Base-by-base conservation (phyloP, 2,888 invertebrate species). In the Epistrophella euchroma region DNA sequence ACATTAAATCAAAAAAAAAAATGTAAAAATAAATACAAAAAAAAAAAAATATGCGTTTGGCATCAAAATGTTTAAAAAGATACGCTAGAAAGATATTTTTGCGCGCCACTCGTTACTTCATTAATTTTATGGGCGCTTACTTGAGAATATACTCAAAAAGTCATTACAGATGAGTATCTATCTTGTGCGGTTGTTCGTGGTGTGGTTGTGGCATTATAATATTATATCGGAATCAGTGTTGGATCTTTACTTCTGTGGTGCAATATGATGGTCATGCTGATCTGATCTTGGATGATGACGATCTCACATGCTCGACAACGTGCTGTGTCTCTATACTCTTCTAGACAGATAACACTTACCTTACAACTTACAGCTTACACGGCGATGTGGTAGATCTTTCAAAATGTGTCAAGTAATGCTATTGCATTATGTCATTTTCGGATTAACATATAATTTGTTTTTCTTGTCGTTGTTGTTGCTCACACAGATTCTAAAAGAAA, bases 401-500 rank as follows among this genome's bases (percentile, higher is more conserved):
- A 52, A 86, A 86, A 86, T 81, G 74, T 81, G 77, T 77, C 86
- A 81, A 77, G 86, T 86, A 86, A 74, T 74, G 77, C 72, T 52
- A 74, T 74, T 22, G 77, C 40, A 81, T 86, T 81, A 86, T 86
- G 85, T 86, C 85, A 81, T 70, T 81, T 85, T 72, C n/a, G 19
- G 68, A 73, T 80, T 80, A 76, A 72, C 75, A 85, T 75, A 32
- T 32, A 66, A 55, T 70, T 74, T 72, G 22, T 75, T 47, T 22
- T 55, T 55, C n/a, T 52, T 70, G 66, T 19, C 40, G 32, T 37
- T 13, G 35, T 47, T 37, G 64, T 55, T 25, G 75, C 28, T 4
- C 9, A 37, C 13, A n/a, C 13, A 22, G 15, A 19, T 62, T 47
- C n/a, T 62, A 25, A 6, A 55, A 32, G 17, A 32, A 19, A 60